Evolutionary conservation across 1,140 invertebrate genomes (phyloP).

Genomic region (Drosophila pandora): DNA sequence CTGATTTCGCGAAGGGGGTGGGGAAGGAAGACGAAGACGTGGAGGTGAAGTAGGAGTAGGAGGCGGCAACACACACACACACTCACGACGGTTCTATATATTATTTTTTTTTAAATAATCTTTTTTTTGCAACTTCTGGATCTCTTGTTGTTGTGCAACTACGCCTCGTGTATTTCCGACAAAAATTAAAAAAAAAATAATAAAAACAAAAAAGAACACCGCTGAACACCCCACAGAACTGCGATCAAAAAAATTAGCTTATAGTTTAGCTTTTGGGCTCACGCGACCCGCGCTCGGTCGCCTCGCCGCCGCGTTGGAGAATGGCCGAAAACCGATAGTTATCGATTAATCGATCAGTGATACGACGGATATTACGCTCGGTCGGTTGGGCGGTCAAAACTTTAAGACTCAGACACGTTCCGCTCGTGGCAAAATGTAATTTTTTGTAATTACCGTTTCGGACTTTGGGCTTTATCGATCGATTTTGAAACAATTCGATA

Average conservation of each 20-base stretch:
- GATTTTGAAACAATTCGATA: too few relatives aligned
- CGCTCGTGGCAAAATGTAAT: not conserved
- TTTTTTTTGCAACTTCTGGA: slow-evolving; percentile 35
- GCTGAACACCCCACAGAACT: slow-evolving; percentile 30
- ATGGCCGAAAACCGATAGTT: not conserved
- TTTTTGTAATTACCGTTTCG: not conserved
- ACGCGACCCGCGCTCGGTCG: slow-evolving; percentile 11
- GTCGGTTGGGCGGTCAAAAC: not conserved
- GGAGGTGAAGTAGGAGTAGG: slow-evolving; percentile 1
- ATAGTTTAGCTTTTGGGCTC: slow-evolving; percentile 64
- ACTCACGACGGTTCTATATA: slow-evolving; percentile 33
- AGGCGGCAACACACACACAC: slow-evolving; percentile 27
- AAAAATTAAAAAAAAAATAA: slow-evolving; percentile 20
- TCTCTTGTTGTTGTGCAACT: slow-evolving; percentile 49
- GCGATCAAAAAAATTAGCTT: not conserved
- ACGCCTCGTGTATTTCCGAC: slow-evolving; percentile 73
- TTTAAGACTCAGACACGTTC: not conserved
- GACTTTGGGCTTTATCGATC: not conserved
- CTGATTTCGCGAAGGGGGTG: not conserved
- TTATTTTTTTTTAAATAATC: slow-evolving; percentile 55
- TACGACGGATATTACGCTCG: not conserved
- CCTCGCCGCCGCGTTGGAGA: not conserved
- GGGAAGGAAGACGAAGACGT: not conserved
- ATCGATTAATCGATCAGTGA: not conserved
- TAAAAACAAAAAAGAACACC: slow-evolving; percentile 31